These are phyloP conservation scores for Ovis canadensis DNA, from an alignment of 2,113 vertebrate genomes.

Conservation along the genomic window DNA sequence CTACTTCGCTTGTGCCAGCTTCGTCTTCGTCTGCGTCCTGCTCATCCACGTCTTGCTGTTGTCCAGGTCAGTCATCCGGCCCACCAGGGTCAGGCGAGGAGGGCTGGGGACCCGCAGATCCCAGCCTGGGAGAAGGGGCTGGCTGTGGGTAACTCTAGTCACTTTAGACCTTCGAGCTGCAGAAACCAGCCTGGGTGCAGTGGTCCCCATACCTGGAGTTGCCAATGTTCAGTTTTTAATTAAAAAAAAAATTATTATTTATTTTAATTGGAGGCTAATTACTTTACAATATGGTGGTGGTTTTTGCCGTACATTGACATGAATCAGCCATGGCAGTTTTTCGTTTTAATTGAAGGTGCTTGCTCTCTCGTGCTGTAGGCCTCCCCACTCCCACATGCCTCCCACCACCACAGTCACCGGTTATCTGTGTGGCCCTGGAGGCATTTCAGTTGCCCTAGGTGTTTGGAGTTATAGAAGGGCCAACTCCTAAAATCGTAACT, in stretches of 20 bases:
- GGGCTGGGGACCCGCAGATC: neutral
- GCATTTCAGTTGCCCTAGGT: neutral
- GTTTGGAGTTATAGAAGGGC: no score
- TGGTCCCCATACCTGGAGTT: neutral
- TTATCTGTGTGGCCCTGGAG: no score
- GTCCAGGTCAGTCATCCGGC: constrained; percentile 79
- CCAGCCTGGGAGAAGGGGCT: neutral
- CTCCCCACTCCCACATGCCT: fast-evolving
- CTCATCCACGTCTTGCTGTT: constrained; percentile 88
- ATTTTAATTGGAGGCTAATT: neutral
- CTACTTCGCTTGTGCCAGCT: constrained; percentile 88
- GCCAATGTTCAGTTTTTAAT: neutral
- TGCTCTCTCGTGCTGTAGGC: neutral
- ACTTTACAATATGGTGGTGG: neutral
- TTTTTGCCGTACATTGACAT: neutral
- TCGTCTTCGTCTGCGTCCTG: constrained; percentile 93
- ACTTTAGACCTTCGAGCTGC: neutral
- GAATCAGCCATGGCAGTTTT: neutral
- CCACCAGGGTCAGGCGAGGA: neutral
- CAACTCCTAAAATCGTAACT: fast-evolving
- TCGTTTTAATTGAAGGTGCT: no score
- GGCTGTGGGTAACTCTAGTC: neutral
- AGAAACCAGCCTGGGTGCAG: fast-evolving
- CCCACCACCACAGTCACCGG: neutral
- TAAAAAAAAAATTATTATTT: neutral